A percentile compares a stretch with the other conserved stretches of the same genome.
These are phyloP conservation scores for Coleophora flavipennella DNA, from an alignment of 2,888 invertebrate species.

Conservation along the genomic window DNA sequence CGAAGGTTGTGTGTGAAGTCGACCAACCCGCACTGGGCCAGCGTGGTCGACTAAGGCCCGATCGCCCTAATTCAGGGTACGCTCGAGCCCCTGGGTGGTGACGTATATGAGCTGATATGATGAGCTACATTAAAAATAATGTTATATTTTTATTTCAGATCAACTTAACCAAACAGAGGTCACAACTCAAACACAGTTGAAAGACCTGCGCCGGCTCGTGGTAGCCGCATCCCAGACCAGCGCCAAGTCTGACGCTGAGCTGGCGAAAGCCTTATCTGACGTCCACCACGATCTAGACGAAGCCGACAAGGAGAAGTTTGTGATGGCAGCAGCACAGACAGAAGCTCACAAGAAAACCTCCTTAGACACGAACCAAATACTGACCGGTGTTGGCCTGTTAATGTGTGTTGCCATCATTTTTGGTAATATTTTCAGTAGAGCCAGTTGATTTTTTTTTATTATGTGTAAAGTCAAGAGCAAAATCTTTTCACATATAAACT, in stretches of 20 bases:
- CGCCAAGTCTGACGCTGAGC: constrained; percentile 52
- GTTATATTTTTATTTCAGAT: constrained; percentile 31
- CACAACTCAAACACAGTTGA: constrained; percentile 41
- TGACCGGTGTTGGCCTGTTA: constrained; percentile 47
- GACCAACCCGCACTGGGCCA: too few species aligned
- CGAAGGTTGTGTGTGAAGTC: too few species aligned
- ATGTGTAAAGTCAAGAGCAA: too few species aligned
- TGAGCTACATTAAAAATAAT: too few species aligned
- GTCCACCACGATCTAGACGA: constrained; percentile 60
- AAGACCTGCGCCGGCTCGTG: constrained; percentile 47
- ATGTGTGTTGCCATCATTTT: constrained; percentile 48
- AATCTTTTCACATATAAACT: too few species aligned
- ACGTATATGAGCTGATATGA: too few species aligned
- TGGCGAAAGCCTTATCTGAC: constrained; percentile 46
- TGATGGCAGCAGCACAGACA: neutral
- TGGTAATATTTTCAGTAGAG: constrained; percentile 47
- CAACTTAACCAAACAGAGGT: constrained; percentile 53
- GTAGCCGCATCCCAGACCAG: constrained; percentile 45
- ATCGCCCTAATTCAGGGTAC: too few species aligned
- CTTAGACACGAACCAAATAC: constrained; percentile 43
- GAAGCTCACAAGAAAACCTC: constrained; percentile 26
- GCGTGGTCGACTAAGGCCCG: too few species aligned
- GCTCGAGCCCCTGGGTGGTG: too few species aligned
- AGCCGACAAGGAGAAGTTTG: constrained; percentile 28
- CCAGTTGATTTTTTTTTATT: constrained; percentile 41